Evolutionary conservation across 2,113 vertebrate genomes (phyloP).

Genomic region (Lasiurus cinereus): DNA sequence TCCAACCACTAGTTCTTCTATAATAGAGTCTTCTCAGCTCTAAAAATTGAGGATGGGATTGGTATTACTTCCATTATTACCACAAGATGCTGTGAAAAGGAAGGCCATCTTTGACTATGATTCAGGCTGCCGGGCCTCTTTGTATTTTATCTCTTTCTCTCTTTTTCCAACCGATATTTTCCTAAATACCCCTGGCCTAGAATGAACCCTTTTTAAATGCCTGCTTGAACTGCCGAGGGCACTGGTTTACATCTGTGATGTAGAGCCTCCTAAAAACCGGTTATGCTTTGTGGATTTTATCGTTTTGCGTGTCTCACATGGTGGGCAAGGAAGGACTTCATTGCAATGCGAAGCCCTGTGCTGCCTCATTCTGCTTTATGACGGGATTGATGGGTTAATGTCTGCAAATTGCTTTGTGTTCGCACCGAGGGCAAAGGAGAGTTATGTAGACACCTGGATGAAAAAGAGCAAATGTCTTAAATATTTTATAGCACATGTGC

Average conservation of each 20-base stretch:
- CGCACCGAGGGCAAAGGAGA: conserved; percentile 5
- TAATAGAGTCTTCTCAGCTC: neutral
- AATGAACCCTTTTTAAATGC: neutral
- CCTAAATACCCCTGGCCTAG: neutral
- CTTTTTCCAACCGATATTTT: neutral
- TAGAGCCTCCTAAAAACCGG: neutral
- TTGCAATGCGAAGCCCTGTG: neutral
- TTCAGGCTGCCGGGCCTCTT: neutral
- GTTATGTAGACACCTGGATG: neutral
- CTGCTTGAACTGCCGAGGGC: neutral
- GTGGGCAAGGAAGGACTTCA: neutral
- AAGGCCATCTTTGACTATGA: neutral
- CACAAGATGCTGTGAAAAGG: neutral
- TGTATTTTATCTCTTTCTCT: neutral
- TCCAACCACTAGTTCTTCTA: neutral
- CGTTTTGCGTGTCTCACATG: neutral
- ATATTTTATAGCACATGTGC: conserved; percentile 54
- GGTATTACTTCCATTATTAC: neutral
- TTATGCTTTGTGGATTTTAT: neutral
- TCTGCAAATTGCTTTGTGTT: conserved; percentile 21
- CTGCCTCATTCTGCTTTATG: neutral
- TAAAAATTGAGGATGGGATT: conserved; percentile 19
- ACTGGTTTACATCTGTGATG: neutral
- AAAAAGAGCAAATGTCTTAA: conserved; percentile 58
- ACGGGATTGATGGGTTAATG: conserved; percentile 42